phyloP scores from a whole-genome alignment of 1,140 invertebrate species.

The Forficula auricularia region DNA sequence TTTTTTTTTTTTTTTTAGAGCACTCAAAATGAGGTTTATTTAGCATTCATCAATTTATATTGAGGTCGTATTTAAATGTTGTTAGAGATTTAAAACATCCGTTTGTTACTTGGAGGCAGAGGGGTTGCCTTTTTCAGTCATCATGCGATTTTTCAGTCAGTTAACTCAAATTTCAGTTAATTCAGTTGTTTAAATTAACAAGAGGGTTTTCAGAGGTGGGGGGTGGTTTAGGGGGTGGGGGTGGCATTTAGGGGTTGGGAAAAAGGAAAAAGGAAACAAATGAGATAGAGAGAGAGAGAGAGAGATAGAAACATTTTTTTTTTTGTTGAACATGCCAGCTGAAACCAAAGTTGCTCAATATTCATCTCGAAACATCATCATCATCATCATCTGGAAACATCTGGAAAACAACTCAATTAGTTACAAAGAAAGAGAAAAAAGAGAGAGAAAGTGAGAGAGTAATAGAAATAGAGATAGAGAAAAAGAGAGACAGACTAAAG shows the following conservation, averaged over 20 bases:
- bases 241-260: too few relatives aligned
- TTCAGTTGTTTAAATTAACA: constrained; percentile 3
- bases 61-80: too few relatives aligned
- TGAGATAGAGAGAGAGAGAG: constrained; percentile 5
- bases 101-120: constrained; percentile 30
- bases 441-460: background rate
- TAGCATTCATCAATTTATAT: too few relatives aligned
- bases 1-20: too few relatives aligned
- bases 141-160: constrained; percentile 10
- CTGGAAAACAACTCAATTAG: background rate
- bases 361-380: too few relatives aligned
- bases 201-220: constrained; percentile 10
- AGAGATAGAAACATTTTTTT: constrained; percentile 9
- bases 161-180: constrained; percentile 6
- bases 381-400: constrained; percentile 1
- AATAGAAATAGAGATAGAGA: too few relatives aligned
- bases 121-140: constrained; percentile 16
- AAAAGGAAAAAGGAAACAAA: constrained; percentile 3
- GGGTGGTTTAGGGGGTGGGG: too few relatives aligned
- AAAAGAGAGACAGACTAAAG: too few relatives aligned
- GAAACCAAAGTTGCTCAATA: constrained; percentile 8
- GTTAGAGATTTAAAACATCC: constrained; percentile 12
- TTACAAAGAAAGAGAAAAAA: background rate
- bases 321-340: constrained; percentile 5
- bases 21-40: too few relatives aligned